Percentiles rank a stretch among this genome's conserved stretches.
These are phyloP conservation scores for Galagoides demidoff DNA, from an alignment of 2,797 vertebrate genomes.

Conservation along the genomic window DNA sequence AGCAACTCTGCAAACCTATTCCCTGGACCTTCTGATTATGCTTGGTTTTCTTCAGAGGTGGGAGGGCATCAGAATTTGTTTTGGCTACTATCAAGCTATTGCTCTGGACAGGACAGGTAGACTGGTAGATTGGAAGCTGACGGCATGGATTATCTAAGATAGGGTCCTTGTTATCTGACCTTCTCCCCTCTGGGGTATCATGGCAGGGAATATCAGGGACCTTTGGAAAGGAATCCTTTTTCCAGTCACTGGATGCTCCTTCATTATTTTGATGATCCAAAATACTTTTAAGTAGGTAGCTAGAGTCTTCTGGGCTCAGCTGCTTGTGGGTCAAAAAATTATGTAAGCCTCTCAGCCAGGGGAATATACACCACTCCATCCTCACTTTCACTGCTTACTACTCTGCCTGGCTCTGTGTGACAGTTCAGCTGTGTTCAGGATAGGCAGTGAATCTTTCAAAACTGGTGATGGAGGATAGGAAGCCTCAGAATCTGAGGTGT, in stretches of 20 bases:
- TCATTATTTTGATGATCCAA: background rate
- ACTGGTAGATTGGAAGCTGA: background rate
- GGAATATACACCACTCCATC: constrained; percentile 85
- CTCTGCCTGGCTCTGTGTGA: constrained; percentile 69
- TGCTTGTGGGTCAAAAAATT: constrained; percentile 30
- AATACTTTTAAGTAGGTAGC: background rate
- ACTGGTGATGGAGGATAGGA: background rate
- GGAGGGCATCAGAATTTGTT: constrained; percentile 14
- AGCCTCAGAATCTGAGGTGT: constrained; percentile 54
- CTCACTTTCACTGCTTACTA: constrained; percentile 89
- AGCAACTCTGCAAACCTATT: constrained; percentile 76
- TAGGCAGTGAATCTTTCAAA: background rate
- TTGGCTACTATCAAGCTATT: background rate
- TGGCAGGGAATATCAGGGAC: background rate
- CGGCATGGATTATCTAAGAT: rapidly evolving
- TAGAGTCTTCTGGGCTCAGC: background rate
- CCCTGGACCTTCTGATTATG: constrained; percentile 78
- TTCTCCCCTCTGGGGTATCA: background rate
- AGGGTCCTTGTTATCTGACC: background rate
- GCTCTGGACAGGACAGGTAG: background rate
- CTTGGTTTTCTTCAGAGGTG: constrained; percentile 81
- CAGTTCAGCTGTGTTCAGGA: background rate
- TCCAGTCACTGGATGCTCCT: rapidly evolving
- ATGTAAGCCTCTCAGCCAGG: constrained; percentile 85
- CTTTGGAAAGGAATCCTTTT: background rate